phyloP scores from a whole-genome alignment of 1,140 invertebrate species.

The Bombus waltoni region DNA sequence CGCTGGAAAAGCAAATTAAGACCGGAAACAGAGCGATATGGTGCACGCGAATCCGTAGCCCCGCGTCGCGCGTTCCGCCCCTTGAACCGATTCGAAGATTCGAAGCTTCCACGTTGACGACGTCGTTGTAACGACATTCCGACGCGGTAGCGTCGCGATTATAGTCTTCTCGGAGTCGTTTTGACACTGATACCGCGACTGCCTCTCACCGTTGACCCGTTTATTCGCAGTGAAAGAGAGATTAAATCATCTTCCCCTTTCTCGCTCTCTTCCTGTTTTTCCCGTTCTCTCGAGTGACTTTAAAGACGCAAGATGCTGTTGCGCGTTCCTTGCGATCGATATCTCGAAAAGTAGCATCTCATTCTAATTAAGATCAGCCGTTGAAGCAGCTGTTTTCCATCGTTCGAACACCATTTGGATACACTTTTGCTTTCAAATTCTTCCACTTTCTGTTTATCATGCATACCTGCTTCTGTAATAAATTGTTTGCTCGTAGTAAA shows the following conservation, averaged over 20 bases:
- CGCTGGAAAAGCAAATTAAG: not conserved
- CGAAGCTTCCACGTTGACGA: not conserved
- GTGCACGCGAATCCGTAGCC: not conserved
- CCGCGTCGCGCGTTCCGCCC: not conserved
- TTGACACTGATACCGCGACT: too few relatives aligned
- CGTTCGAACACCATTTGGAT: not conserved
- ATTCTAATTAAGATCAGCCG: not conserved
- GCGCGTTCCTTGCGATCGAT: not conserved
- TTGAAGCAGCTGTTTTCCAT: not conserved
- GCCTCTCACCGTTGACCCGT: not conserved
- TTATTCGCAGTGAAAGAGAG: not conserved
- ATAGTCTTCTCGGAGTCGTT: not conserved
- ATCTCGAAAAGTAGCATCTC: not conserved
- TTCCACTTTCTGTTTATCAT: too few relatives aligned
- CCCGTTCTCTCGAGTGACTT: not conserved
- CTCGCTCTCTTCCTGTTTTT: not conserved
- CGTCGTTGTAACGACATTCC: not conserved
- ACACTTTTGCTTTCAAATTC: not conserved
- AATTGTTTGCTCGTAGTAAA: too few relatives aligned
- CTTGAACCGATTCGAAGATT: not conserved
- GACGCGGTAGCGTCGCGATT: too few relatives aligned
- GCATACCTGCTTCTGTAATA: too few relatives aligned
- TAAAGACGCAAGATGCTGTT: not conserved
- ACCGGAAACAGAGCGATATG: not conserved
- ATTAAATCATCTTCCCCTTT: not conserved